Percentiles rank a stretch among this genome's conserved stretches.
phyloP scores from a whole-genome alignment of 2,797 vertebrate species.

The Anas bernieri region DNA sequence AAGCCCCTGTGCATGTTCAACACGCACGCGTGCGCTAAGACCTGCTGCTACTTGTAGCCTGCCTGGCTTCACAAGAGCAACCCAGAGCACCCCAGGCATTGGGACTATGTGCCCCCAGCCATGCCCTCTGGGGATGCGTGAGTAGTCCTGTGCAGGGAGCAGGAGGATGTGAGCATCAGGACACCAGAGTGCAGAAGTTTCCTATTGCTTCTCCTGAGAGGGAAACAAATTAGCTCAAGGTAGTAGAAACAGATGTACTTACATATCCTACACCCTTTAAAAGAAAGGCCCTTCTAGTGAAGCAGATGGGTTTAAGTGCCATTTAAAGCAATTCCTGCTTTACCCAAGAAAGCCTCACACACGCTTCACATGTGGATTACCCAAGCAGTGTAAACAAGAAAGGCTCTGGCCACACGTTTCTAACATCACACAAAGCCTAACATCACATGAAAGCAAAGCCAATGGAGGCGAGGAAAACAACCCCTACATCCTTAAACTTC shows the following conservation, averaged over 20 bases:
- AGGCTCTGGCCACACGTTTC: neutral
- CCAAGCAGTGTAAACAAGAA: conserved; percentile 49
- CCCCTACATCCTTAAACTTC: neutral
- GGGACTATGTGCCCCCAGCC: neutral
- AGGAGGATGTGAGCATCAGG: neutral
- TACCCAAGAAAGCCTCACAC: conserved; percentile 41
- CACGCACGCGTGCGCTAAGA: neutral
- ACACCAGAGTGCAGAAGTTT: neutral
- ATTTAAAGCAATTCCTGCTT: conserved; percentile 60
- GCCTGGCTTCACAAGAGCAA: neutral
- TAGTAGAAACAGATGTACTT: conserved; percentile 21
- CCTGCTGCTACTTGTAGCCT: neutral
- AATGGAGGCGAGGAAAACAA: neutral
- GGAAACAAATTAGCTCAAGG: neutral
- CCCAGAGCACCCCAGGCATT: neutral
- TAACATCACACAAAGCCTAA: neutral
- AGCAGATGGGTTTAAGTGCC: conserved; percentile 52
- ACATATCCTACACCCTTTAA: neutral
- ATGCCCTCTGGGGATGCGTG: neutral
- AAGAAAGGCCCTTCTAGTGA: conserved; percentile 51
- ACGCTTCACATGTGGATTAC: conserved; percentile 44
- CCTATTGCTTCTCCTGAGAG: neutral
- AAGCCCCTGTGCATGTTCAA: neutral
- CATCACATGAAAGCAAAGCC: neutral
- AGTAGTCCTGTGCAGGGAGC: neutral